These are phyloP conservation scores for Agrilus cyanescens DNA, from an alignment of 2,888 invertebrate species.

Conservation along the genomic window DNA sequence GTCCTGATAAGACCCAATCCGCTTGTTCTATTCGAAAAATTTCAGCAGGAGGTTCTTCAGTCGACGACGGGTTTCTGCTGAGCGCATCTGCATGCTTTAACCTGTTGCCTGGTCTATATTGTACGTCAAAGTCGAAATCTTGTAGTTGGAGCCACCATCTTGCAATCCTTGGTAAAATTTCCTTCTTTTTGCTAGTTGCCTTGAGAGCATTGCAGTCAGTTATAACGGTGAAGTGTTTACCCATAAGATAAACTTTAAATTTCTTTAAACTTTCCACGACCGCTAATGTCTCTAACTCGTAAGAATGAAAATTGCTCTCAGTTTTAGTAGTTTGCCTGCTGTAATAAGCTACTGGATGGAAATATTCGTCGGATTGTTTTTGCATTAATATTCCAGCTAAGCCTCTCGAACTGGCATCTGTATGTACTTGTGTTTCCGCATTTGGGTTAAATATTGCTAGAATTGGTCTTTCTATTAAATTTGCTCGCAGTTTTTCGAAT, in stretches of 20 bases:
- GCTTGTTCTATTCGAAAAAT: too few relatives aligned
- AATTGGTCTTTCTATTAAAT: conserved; percentile 6
- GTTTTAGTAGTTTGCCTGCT: conserved; percentile 9
- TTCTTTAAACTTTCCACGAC: conserved; percentile 7
- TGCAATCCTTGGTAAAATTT: too few relatives aligned
- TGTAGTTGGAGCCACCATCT: too few relatives aligned
- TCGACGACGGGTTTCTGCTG: too few relatives aligned
- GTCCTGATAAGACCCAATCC: too few relatives aligned
- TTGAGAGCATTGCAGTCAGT: conserved; percentile 13
- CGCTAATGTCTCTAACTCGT: conserved; percentile 12
- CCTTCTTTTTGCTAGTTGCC: too few relatives aligned
- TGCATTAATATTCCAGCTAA: conserved; percentile 12
- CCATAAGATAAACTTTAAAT: conserved; percentile 9
- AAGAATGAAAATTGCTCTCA: conserved; percentile 13
- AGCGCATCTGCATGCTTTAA: too few relatives aligned
- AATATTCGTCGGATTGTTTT: conserved; percentile 6
- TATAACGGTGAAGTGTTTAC: conserved; percentile 6
- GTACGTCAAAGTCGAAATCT: too few relatives aligned
- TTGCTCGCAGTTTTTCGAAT: conserved; percentile 1
- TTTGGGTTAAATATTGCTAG: conserved; percentile 10
- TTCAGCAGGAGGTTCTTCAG: too few relatives aligned
- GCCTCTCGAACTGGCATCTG: conserved; percentile 12
- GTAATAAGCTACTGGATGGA: conserved; percentile 8
- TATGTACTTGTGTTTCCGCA: conserved; percentile 8
- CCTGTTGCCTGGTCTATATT: too few relatives aligned